Evolutionary conservation across 2,113 vertebrate species (phyloP), one percentile per base, ranked within the genome.

Genomic region (Plestiodon gilberti): DNA sequence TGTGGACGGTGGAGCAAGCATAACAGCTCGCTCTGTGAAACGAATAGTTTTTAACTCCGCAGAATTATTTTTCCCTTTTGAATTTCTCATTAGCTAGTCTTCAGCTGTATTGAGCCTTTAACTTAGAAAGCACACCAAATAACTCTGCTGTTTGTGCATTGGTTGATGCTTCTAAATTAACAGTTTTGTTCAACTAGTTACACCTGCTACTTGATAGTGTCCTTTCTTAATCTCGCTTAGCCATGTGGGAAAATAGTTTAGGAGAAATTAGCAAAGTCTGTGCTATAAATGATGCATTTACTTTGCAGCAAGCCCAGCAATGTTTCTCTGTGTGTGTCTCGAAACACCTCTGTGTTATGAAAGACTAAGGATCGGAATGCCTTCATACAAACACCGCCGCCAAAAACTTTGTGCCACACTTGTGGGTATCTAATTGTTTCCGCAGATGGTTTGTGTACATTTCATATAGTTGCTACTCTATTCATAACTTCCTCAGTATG

Each of bases 1-100:
- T 85, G 61, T 85, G 88, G 82, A 79, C 1, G 4, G 75, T 70
- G 78, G 83, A 91, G 77, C 74, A 73, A 43, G 75, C 1, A 40
- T 90, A 91, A 88, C 94, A 92, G 84, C 86, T 40, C 6, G 81
- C 86, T 93, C 86, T 91, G 87, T 82, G 87, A 93, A 91, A 71
- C 89, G 81, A 86, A 22, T 74, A 15, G 57, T 78, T 94, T 93
- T 91, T 80, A 86, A 33, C 38, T 90, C 79, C 83, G 18, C 64
- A 64, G 76, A 76, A 35, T 67, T 76, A 1, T 84, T 78, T 65
- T 70, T 87, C 13, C 20, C 52, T 86, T 91, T 90, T 79, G 80
- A 92, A 90, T 92, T 87, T 70, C 86, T 78, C 61, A 10, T 40
- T 70, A 80, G 86, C 89, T 88, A 87, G 70, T 90, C 0, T 33